These are phyloP conservation scores for Scaptomyza pallida DNA, from an alignment of 1,140 invertebrate species.

Conservation along the genomic window DNA sequence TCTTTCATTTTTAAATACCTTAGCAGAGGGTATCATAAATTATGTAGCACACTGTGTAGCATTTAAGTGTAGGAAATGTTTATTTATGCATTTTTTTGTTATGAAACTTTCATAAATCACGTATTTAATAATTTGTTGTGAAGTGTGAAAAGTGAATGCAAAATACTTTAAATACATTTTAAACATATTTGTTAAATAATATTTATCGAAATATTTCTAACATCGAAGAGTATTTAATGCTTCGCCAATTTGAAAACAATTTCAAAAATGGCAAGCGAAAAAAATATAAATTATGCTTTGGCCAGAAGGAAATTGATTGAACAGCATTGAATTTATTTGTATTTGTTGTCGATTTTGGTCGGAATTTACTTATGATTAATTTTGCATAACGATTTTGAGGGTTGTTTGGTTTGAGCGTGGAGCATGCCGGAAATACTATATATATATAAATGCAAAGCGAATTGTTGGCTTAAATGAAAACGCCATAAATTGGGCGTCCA, in stretches of 20 bases:
- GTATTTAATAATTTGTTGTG: too few species aligned
- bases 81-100: too few species aligned
- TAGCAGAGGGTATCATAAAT: not conserved
- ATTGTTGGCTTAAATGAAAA: slow-evolving; percentile 55
- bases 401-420: not conserved
- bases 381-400: slow-evolving; percentile 36
- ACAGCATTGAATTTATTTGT: slow-evolving; percentile 16
- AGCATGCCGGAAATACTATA: not conserved
- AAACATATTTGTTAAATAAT: too few species aligned
- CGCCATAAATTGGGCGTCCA: slow-evolving; percentile 62
- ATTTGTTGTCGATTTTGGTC: slow-evolving; percentile 18
- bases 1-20: not conserved
- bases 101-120: not conserved
- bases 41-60: not conserved
- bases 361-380: slow-evolving; percentile 45
- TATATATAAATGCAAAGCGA: slow-evolving; percentile 30
- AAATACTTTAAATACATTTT: too few species aligned
- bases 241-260: not conserved
- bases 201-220: too few species aligned
- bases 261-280: not conserved
- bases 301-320: slow-evolving; percentile 57
- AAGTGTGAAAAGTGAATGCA: too few species aligned
- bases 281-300: slow-evolving; percentile 53
- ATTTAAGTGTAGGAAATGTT: not conserved
- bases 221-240: not conserved